Evolutionary conservation across 2,888 invertebrate genomes (phyloP), one percentile per base, ranked within the genome.

Genomic region (Blastobasis adustella): DNA sequence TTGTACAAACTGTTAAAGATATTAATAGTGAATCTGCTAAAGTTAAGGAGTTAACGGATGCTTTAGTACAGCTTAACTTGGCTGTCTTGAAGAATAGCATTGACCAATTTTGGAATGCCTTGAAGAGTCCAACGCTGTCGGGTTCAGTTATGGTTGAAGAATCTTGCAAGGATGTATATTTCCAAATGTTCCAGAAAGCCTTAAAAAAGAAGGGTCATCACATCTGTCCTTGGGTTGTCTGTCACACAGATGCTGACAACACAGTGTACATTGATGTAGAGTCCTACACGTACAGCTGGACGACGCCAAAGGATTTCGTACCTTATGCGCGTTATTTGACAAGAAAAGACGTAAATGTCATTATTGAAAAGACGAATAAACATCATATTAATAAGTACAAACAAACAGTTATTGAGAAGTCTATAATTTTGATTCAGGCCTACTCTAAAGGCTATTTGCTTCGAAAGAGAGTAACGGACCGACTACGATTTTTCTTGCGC

Each of bases 361-460:
- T 88, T 5, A 69, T 90, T 58, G 80, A 84, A 9, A 82, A 86
- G 63, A 82, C 89, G 7, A 88, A 86, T 55, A 82, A 80, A 68
- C 74, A 84, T 51, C 82, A 82, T 59, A 70, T 78, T 1, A 85
- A 80, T 63, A 78, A 85, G 60, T 79, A 76, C 49, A 79, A 82
- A 62, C 83, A 82, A 57, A 75, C 68, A 60, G 65, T 72, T 56
- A 70, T 87, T 37, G 88, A 89, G 57, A 76, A 78, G 42, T 69
- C 80, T 4, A 82, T 93, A 37, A 71, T 88, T 5, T 83, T 77
- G 59, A 76, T 93, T 43, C 93, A 94, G 77, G 91, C 92, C 1
- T 74, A 79, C 46, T 85, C 89, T 49, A 85, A 91, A 59, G 93
- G 93, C 10, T 92, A 90, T 67, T 69, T 93, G 41, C 71, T 89